Evolutionary conservation across 2,113 vertebrate genomes (phyloP).

Genomic region (Entomyzon cyanotis): DNA sequence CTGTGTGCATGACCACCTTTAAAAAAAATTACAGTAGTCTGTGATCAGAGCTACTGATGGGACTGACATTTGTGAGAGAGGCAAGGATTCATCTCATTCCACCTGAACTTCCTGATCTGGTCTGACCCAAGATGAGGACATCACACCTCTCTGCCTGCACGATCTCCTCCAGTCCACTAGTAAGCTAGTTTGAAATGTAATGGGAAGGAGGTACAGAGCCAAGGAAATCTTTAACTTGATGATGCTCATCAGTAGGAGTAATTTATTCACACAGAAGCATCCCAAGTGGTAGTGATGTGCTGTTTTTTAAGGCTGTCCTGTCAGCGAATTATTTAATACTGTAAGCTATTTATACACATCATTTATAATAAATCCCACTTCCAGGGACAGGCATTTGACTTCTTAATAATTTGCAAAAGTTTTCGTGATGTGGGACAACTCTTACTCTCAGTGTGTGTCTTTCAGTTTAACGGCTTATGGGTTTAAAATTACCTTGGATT

Average conservation of each 20-base stretch:
- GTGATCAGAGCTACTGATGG: neutral
- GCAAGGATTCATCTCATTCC: neutral
- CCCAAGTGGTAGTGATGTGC: neutral
- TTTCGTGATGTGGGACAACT: neutral
- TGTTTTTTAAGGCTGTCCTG: neutral
- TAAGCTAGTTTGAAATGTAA: conserved; percentile 19
- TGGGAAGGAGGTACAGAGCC: neutral
- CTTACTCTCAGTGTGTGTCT: neutral
- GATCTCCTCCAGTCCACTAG: neutral
- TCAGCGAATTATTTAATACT: neutral
- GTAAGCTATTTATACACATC: neutral
- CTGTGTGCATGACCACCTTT: neutral
- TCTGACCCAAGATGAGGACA: neutral
- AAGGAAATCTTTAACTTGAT: conserved; percentile 59
- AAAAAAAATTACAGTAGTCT: neutral
- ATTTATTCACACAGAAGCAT: conserved; percentile 16
- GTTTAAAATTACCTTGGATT: neutral
- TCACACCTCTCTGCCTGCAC: neutral
- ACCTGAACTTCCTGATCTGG: neutral
- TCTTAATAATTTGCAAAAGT: neutral
- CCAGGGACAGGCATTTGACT: neutral
- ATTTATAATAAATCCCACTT: neutral
- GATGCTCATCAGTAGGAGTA: conserved; percentile 11
- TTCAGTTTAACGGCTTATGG: neutral
- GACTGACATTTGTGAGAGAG: neutral